Evolutionary conservation across 92 coral and sea anemone genomes (phyloP), one percentile per base, ranked within the genome.

Genomic region (Micromussa lordhowensis): DNA sequence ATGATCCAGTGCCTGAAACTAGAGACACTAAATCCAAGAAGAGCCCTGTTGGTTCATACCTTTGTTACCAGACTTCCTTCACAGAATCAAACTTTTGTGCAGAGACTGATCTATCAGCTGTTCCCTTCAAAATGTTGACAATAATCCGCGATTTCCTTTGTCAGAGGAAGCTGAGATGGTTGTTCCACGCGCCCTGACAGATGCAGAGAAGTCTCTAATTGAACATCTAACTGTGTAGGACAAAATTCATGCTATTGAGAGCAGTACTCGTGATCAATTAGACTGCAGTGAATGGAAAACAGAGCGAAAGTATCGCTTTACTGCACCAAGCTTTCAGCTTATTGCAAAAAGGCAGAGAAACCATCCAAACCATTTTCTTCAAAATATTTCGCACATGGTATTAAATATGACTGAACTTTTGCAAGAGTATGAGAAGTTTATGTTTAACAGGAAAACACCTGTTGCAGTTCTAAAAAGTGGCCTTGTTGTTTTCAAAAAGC

Each of bases 11-110:
- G 24, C 16, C 29, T n/a, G 32, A 63, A 3, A 28, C 72, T 26
- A 17, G 30, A 2, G 88, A 88, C 32, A 91, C 94, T 7, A 93
- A 91, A 78, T 91, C 38, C 88, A 30, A n/a, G n/a, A n/a, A n/a
- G n/a, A n/a, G n/a, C n/a, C n/a, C n/a, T n/a, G n/a, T n/a, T n/a
- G n/a, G n/a, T n/a, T n/a, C n/a, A n/a, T n/a, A n/a, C n/a, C n/a
- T n/a, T n/a, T n/a, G n/a, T n/a, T n/a, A n/a, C n/a, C n/a, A n/a
- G n/a, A n/a, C n/a, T n/a, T n/a, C n/a, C n/a, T n/a, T n/a, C n/a
- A n/a, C n/a, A n/a, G n/a, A n/a, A n/a, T n/a, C n/a, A n/a, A n/a
- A n/a, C n/a, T n/a, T n/a, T n/a, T n/a, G n/a, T n/a, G n/a, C n/a
- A 0, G 34, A 40, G 24, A 87, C 83, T 18, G 90, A 90, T 38